phyloP scores from a whole-genome alignment of 2,797 vertebrate species.

The Gymnodraco acuticeps region DNA sequence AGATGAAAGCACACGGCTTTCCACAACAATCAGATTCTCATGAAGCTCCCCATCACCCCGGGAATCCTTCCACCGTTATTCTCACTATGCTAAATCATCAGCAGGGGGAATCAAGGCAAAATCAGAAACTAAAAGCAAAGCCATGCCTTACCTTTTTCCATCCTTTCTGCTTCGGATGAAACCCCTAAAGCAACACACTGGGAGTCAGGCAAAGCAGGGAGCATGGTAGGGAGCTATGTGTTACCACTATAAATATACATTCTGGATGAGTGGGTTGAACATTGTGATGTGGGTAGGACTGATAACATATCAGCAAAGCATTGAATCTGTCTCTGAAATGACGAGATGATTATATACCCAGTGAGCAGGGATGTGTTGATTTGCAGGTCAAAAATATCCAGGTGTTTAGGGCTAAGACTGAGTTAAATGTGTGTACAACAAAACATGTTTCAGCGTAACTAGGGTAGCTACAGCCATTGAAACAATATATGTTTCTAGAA shows the following conservation, averaged over 20 bases:
- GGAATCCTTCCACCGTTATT: constrained; percentile 28
- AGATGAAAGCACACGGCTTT: constrained; percentile 24
- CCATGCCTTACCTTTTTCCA: constrained; percentile 79
- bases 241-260: constrained; percentile 15
- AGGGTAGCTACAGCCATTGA: background rate
- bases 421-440: background rate
- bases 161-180: constrained; percentile 51
- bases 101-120: constrained; percentile 27
- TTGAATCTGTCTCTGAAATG: constrained; percentile 6
- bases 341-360: background rate
- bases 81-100: constrained; percentile 30
- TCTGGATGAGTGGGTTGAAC: constrained; percentile 37
- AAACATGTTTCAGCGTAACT: background rate
- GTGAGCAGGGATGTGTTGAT: constrained; percentile 19
- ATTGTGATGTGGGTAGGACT: background rate
- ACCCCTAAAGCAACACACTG: constrained; percentile 79
- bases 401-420: background rate
- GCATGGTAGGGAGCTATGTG: constrained; percentile 37
- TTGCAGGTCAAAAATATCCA: background rate
- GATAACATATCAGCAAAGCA: background rate
- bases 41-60: constrained; percentile 35
- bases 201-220: constrained; percentile 76
- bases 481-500: background rate
- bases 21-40: constrained; percentile 20
- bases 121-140: constrained; percentile 64